phyloP scores from a whole-genome alignment of 2,797 vertebrate species.

The Calcarius lapponicus region DNA sequence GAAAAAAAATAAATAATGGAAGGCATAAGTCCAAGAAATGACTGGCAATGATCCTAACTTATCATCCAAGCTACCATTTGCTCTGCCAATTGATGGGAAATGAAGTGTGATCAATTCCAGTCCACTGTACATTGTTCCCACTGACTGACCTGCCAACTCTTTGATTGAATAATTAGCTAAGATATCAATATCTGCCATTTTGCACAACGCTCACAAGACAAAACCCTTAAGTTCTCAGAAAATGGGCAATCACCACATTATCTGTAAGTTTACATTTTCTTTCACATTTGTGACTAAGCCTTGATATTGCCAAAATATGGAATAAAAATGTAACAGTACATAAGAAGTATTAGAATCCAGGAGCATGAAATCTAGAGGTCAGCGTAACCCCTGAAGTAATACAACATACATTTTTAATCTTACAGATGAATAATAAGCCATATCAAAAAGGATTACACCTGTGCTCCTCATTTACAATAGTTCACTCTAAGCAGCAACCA shows the following conservation, averaged over 20 bases:
- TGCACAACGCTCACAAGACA: constrained; percentile 25
- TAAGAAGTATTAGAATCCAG: constrained; percentile 15
- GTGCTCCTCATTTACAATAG: constrained; percentile 28
- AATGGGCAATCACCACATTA: not conserved
- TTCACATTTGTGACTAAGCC: not conserved
- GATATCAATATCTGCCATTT: constrained; percentile 44
- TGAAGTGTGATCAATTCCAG: constrained; percentile 75
- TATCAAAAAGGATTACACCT: constrained; percentile 53
- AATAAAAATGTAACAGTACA: not conserved
- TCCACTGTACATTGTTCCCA: constrained; percentile 53
- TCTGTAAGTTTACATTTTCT: not conserved
- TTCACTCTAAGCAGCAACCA: not conserved
- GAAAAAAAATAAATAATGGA: not conserved
- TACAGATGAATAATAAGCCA: constrained; percentile 31
- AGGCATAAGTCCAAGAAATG: constrained; percentile 36
- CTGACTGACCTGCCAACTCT: constrained; percentile 67
- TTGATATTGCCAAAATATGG: not conserved
- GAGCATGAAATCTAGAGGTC: constrained; percentile 43
- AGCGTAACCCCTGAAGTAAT: constrained; percentile 10
- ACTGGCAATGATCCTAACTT: constrained; percentile 65
- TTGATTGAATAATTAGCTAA: constrained; percentile 75
- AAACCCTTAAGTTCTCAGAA: not conserved
- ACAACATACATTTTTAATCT: constrained; percentile 38
- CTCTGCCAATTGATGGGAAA: constrained; percentile 72
- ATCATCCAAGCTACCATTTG: constrained; percentile 63